phyloP scores from a whole-genome alignment of 2,113 vertebrate genomes.

The Phodopus roborovskii region DNA sequence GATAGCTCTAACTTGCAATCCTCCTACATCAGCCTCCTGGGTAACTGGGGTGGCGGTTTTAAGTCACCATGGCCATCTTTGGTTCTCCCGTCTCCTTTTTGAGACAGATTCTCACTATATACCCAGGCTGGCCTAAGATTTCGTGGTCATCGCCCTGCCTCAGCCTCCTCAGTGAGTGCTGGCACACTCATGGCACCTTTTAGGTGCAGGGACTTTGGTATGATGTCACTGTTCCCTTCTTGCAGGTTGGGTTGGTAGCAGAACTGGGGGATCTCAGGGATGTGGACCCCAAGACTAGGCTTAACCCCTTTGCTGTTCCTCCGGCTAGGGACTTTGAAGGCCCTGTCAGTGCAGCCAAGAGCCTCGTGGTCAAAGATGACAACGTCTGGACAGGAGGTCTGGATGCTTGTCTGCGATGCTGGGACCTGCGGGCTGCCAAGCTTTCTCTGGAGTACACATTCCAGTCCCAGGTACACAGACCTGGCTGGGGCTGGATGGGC shows the following conservation, averaged over 20 bases:
- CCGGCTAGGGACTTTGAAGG: slow-evolving; percentile 18
- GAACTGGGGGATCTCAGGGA: neutral
- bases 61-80: no score
- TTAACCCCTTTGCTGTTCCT: no score
- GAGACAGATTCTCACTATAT: neutral
- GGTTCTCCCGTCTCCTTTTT: neutral
- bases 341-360: neutral
- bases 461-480: slow-evolving; percentile 65
- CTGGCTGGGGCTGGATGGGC: neutral
- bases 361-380: neutral
- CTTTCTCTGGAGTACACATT: neutral
- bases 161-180: neutral
- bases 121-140: neutral
- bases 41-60: neutral
- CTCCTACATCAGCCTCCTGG: neutral
- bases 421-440: slow-evolving; percentile 16
- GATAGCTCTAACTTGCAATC: neutral
- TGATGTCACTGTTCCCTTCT: neutral
- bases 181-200: neutral
- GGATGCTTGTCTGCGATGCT: slow-evolving; percentile 29
- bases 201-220: neutral
- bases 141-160: neutral
- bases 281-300: neutral
- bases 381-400: neutral
- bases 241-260: neutral